A percentile compares a stretch with the other conserved stretches of the same genome.
These are phyloP conservation scores for Poecilia velifera DNA, from an alignment of 2,797 vertebrate genomes.

Conservation along the genomic window DNA sequence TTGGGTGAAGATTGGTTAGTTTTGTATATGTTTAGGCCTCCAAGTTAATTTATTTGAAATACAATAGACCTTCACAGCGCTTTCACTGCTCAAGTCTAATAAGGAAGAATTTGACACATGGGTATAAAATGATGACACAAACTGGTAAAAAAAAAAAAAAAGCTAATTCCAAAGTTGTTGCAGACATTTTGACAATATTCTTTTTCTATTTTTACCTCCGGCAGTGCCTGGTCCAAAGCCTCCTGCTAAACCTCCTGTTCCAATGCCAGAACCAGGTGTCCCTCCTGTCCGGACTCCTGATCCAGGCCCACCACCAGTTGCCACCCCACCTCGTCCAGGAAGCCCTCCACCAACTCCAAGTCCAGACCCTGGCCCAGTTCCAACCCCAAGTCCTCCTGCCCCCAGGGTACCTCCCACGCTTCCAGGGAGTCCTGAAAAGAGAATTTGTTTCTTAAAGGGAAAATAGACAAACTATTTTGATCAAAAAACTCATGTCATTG, in stretches of 20 bases:
- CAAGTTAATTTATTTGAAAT: no score
- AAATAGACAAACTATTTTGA: not conserved
- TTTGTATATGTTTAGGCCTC: no score
- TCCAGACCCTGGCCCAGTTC: conserved; percentile 48
- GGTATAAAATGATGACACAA: not conserved
- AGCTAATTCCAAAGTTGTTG: not conserved
- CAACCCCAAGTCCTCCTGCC: conserved; percentile 59
- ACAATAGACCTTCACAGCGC: no score
- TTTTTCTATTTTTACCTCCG: conserved; percentile 44
- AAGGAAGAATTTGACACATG: not conserved
- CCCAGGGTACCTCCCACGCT: conserved; percentile 63
- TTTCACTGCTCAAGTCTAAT: no score
- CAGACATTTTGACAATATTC: not conserved
- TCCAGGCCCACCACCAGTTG: conserved; percentile 60
- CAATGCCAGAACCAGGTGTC: conserved; percentile 56
- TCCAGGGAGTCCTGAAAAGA: conserved; percentile 50
- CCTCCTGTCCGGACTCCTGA: conserved; percentile 50
- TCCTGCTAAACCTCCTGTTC: conserved; percentile 57
- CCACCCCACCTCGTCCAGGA: conserved; percentile 54
- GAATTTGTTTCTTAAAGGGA: conserved; percentile 3
- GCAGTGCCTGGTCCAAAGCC: conserved; percentile 53
- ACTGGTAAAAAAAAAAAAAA: not conserved
- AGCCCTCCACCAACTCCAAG: conserved; percentile 61
- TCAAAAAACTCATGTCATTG: not conserved
- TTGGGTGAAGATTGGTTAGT: no score